A percentile compares a stretch with the other conserved stretches of the same genome.
Conservation (phyloP, 2,888 invertebrate genomes). For the Philereme transversata region DNA sequence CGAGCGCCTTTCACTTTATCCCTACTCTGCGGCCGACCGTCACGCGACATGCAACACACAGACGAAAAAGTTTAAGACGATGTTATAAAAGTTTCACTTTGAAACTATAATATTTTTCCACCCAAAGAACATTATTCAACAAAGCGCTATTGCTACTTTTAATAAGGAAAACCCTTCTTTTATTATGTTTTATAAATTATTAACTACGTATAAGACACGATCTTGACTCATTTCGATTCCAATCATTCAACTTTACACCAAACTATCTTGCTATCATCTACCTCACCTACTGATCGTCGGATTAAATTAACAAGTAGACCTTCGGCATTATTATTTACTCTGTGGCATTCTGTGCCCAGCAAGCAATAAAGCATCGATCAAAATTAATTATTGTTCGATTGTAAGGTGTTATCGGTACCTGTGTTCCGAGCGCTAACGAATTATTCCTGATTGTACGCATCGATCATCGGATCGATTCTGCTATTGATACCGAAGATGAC, state of each 20-base stretch:
- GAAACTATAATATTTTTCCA: no score
- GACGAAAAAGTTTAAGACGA: no score
- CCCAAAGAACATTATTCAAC: no score
- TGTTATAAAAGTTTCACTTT: no score
- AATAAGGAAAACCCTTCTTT: no score
- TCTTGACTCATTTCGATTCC: not conserved
- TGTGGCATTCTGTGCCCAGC: constrained; percentile 4
- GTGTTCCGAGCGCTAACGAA: constrained; percentile 48
- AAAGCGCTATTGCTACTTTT: no score
- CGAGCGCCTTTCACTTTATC: no score
- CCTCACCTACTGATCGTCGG: constrained; percentile 14
- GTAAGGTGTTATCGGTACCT: constrained; percentile 51
- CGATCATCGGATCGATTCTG: constrained; percentile 46
- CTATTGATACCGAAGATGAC: not conserved
- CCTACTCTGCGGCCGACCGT: no score
- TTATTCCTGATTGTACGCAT: constrained; percentile 51
- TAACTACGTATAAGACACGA: no score
- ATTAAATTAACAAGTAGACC: constrained; percentile 9
- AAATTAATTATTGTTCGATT: constrained; percentile 64
- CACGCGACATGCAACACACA: no score
- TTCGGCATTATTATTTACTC: constrained; percentile 15
- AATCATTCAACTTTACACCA: constrained; percentile 10
- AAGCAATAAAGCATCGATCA: constrained; percentile 55
- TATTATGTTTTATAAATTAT: no score
- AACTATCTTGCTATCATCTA: constrained; percentile 1